These are phyloP conservation scores for Linepithema humile DNA, from an alignment of 1,140 invertebrate genomes.

Conservation along the genomic window DNA sequence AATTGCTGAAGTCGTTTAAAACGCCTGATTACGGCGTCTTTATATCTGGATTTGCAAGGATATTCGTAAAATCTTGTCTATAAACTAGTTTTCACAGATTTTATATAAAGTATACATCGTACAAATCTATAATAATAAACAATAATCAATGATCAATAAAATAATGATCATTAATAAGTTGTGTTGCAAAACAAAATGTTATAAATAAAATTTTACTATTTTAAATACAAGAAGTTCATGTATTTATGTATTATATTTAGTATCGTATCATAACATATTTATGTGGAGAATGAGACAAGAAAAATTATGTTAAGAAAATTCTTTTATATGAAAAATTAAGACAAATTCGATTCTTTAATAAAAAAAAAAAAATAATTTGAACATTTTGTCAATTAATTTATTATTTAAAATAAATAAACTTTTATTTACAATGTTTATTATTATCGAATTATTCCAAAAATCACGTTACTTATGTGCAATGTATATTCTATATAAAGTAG, in stretches of 20 bases:
- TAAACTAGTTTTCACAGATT: conserved; percentile 11
- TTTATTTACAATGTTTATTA: background rate
- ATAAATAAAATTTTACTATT: background rate
- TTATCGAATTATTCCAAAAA: background rate
- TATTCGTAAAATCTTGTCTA: conserved; percentile 18
- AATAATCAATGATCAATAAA: too few species aligned
- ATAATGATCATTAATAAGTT: background rate
- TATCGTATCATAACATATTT: too few species aligned
- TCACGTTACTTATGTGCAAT: background rate
- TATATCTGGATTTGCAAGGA: conserved; percentile 65
- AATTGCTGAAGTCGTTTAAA: conserved; percentile 59
- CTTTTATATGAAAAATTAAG: background rate
- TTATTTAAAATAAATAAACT: background rate
- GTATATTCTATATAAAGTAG: background rate
- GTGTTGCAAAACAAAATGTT: background rate
- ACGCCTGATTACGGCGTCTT: conserved; percentile 57
- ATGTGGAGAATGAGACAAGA: too few species aligned
- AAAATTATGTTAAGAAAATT: background rate
- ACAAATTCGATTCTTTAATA: background rate
- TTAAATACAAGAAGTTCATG: too few species aligned
- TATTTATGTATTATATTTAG: too few species aligned
- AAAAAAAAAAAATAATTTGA: background rate
- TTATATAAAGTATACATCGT: background rate
- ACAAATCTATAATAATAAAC: background rate
- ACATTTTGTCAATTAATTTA: background rate